These are phyloP conservation scores for Nipponacmea schrenckii DNA, from an alignment of 2,888 invertebrate species.

Conservation along the genomic window DNA sequence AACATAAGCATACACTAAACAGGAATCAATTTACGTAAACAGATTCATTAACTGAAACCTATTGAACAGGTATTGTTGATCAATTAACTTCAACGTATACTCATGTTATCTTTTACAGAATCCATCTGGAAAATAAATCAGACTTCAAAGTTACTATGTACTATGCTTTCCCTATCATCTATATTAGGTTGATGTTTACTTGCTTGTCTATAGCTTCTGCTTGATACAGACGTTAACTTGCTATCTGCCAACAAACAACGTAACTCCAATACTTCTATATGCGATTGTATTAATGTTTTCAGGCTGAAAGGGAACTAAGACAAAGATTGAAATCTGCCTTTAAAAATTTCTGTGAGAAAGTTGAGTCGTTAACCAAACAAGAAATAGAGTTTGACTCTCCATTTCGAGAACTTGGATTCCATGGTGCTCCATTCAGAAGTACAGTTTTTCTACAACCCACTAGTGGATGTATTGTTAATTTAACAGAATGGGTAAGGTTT, in stretches of 20 bases:
- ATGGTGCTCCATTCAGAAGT: slow-evolving; percentile 95
- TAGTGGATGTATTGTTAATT: slow-evolving; percentile 94
- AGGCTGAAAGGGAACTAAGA: slow-evolving; percentile 92
- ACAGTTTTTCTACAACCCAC: slow-evolving; percentile 97
- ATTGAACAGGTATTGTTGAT: slow-evolving; percentile 40
- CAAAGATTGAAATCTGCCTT: slow-evolving; percentile 98
- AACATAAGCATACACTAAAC: slow-evolving; percentile 81
- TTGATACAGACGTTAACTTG: neutral
- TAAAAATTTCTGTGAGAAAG: slow-evolving; percentile 97
- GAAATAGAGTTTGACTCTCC: slow-evolving; percentile 99
- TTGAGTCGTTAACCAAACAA: slow-evolving; percentile 93
- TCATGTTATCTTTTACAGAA: too few relatives aligned
- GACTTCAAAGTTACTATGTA: too few relatives aligned
- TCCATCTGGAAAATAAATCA: too few relatives aligned
- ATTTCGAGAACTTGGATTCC: slow-evolving; percentile 97
- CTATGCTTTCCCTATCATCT: too few relatives aligned
- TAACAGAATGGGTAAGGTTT: slow-evolving; percentile 87
- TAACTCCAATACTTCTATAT: too few relatives aligned
- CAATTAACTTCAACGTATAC: neutral
- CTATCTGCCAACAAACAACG: too few relatives aligned
- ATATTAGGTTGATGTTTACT: too few relatives aligned
- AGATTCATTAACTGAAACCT: too few relatives aligned
- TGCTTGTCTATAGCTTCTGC: neutral
- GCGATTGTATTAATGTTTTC: too few relatives aligned
- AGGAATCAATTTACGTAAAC: neutral